A percentile compares a stretch with the other conserved stretches of the same genome.
phyloP scores from a whole-genome alignment of 1,140 invertebrate genomes.

The Archivesica marissinica region DNA sequence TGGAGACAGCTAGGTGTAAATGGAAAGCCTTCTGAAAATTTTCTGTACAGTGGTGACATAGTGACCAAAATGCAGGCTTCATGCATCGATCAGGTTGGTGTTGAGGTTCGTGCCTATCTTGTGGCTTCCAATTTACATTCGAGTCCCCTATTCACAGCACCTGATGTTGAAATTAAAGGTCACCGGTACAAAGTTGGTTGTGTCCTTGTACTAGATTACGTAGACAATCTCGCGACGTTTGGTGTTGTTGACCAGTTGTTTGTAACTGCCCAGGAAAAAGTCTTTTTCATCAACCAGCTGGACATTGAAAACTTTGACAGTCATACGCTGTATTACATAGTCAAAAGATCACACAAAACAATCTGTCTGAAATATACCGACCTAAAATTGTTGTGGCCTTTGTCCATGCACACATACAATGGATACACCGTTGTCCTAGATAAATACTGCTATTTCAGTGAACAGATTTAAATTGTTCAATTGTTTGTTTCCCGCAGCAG shows the following conservation, averaged over 20 bases:
- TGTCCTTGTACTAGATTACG: conserved; percentile 5
- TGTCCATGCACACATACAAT: background rate
- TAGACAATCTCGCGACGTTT: background rate
- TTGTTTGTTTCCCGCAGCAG: background rate
- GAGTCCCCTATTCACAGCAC: background rate
- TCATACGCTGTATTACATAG: conserved; percentile 2
- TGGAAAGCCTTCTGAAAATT: background rate
- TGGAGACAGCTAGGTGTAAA: conserved; percentile 4
- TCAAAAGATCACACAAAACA: background rate
- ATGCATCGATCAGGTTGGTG: background rate
- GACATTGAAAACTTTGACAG: background rate
- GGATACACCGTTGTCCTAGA: background rate
- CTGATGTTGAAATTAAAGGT: background rate
- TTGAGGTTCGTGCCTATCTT: background rate
- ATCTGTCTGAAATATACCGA: background rate
- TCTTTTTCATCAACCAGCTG: background rate
- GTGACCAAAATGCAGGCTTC: background rate
- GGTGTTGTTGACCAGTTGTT: background rate
- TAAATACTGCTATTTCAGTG: conserved; percentile 9
- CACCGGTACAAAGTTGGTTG: background rate
- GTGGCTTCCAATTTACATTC: background rate
- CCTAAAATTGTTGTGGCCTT: background rate
- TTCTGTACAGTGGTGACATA: background rate
- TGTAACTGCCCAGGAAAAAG: background rate
- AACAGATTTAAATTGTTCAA: background rate